These are phyloP conservation scores for Chelon auratus DNA, from an alignment of 2,797 vertebrate genomes.

Conservation along the genomic window DNA sequence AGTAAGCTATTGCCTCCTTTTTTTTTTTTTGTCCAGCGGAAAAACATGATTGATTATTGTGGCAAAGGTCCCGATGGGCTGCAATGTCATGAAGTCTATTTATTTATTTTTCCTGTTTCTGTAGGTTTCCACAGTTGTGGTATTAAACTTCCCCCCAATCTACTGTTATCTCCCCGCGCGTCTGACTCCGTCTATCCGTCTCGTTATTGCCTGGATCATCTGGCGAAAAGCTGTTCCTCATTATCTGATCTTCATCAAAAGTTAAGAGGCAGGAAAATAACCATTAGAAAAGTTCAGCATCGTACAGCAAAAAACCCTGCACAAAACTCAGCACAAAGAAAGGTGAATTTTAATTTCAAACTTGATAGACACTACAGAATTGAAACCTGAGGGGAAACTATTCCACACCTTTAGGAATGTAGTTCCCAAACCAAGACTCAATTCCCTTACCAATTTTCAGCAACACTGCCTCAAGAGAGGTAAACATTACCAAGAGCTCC, in stretches of 20 bases:
- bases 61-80: conserved; percentile 38
- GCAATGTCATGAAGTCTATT: conserved; percentile 20
- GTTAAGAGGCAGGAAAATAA: conserved; percentile 33
- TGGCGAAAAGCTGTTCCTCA: conserved; percentile 1
- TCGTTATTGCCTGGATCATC: conserved; percentile 31
- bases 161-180: background rate
- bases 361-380: conserved; percentile 70
- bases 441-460: conserved; percentile 84
- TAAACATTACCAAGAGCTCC: conserved; percentile 77
- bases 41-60: conserved; percentile 60
- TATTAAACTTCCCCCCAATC: conserved; percentile 8
- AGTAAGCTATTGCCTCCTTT: conserved; percentile 45
- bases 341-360: conserved; percentile 74
- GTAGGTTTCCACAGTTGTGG: conserved; percentile 11
- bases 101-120: conserved; percentile 29
- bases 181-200: conserved; percentile 1
- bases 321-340: background rate
- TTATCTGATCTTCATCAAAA: conserved; percentile 34
- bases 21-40: conserved; percentile 29
- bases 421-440: conserved; percentile 73
- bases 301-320: conserved; percentile 18
- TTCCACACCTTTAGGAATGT: conserved; percentile 73
- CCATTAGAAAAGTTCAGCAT: conserved; percentile 33
- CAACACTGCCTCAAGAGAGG: conserved; percentile 80
- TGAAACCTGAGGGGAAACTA: conserved; percentile 71